Evolutionary conservation across 2,888 invertebrate genomes (phyloP), one percentile per base, ranked within the genome.

Genomic region (Dyspetes luteomarginatus): DNA sequence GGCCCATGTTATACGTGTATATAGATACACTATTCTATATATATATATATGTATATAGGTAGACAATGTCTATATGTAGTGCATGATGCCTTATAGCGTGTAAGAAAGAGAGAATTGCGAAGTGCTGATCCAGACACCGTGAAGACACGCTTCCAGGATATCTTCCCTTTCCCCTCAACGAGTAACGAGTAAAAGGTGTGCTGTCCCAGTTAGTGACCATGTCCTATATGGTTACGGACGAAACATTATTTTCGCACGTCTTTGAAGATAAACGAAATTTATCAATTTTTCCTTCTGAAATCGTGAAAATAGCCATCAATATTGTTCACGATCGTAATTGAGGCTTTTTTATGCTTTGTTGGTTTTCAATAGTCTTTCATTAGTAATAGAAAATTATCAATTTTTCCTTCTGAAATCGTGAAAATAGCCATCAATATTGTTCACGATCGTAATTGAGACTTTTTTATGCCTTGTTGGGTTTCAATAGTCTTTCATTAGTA

Each of bases 141-240:
- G 89, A 91, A 90, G 90, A 89, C 89, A 91, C 90, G 89, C 89
- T 91, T 90, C 90, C 89, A 90, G 90, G 89, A 91, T 87, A 89
- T 88, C 83, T 88, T 87, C 84, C 88, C 89, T 88, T 87, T 88
- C 88, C 86, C 87, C 86, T 41, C 17, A n/a, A 12, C n/a, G 22
- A 9, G 26, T 15, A 64, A 41, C 3, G 45, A 65, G 26, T 43
- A 24, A 67, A 50, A 50, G 45, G 43, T 50, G 48, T 56, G n/a
- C 17, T 73, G 64, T 62, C 24, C 68, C 72, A 77, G 73, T 73
- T 56, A 67, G 45, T 71, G 68, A 73, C 67, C 67, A 43, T 52
- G 64, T 68, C 81, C 75, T 22, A n/a, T n/a, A n/a, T 30, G 4
- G 7, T 62, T 24, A 15, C 26, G 55, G n/a, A 36, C 4, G 19